Base-by-base conservation (phyloP, 2,888 invertebrate species). In the Deilephila porcellus region DNA sequence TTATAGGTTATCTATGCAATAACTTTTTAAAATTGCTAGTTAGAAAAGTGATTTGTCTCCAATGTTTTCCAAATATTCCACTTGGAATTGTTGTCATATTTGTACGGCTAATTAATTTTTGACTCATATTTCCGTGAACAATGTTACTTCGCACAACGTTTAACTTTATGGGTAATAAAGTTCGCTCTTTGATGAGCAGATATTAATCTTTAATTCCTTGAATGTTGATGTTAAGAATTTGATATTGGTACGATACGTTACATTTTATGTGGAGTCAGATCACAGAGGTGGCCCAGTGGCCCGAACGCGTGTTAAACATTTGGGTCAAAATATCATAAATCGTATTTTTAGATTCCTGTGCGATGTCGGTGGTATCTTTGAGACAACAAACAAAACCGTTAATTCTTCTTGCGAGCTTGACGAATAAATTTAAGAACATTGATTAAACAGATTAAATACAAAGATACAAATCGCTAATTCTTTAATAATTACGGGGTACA, bases 21-120 rank as follows among this genome's bases (percentile, higher is more conserved):
- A 45, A 11, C 45, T 0, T 45, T 11, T 45, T 37, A 37, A 1
- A 37, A 37, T 37, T 8, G 37, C 2, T 37, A 11, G 3, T 8
- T 37, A 45, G 45, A 45, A 45, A 11, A 4, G 14, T 45, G 45
- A 1, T 45, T 14, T 45, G 14, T 11, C 11, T 45, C 45, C 14
- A 11, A 2, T 45, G 45, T 1, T 45, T 20, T n/a, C 20, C 64
- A n/a, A 45, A 64, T 78, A 74, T 71, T 74, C 71, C 72, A 25
- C 74, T 60, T 20, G 11, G 25, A 75, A 82, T 83, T 86, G 85
- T 88, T 90, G 86, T 86, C 81, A 83, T 84, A 84, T 79, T 79
- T 83, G 83, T 79, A 84, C 78, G 78, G 76, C 75, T 74, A 77
- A 86, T 86, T 82, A 82, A 83, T 83, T 83, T 81, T 81, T 81